phyloP scores from a whole-genome alignment of 2,797 vertebrate genomes.

The Enteromius radiatus region DNA sequence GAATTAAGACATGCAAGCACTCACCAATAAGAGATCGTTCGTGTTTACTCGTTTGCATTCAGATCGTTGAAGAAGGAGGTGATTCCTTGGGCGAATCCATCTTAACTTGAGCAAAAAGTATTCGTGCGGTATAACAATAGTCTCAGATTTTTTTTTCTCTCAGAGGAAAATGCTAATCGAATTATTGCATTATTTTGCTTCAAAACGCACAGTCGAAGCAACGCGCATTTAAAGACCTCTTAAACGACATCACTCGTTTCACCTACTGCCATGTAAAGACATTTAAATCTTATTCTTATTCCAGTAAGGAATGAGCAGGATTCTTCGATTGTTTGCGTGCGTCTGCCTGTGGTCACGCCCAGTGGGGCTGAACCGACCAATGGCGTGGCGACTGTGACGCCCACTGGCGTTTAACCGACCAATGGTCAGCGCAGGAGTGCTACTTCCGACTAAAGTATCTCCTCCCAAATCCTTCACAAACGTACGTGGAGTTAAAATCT shows the following conservation, averaged over 20 bases:
- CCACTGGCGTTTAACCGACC: conserved; percentile 22
- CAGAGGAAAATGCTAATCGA: conserved; percentile 12
- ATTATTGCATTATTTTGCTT: conserved; percentile 18
- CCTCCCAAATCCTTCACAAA: conserved; percentile 10
- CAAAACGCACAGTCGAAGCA: neutral
- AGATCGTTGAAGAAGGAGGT: neutral
- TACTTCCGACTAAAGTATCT: conserved; percentile 38
- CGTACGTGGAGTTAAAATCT: neutral
- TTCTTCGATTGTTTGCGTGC: conserved; percentile 47
- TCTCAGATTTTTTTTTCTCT: conserved; percentile 20
- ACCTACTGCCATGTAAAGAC: neutral
- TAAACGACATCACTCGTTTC: neutral
- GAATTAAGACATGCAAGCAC: conserved; percentile 17
- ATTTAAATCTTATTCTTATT: conserved; percentile 38
- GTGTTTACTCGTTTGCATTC: conserved; percentile 12
- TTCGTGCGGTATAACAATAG: conserved; percentile 20
- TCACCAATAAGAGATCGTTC: conserved; percentile 43
- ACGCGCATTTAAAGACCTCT: neutral
- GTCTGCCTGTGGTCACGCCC: conserved; percentile 11
- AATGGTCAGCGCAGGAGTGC: conserved; percentile 24
- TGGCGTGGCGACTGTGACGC: conserved; percentile 8
- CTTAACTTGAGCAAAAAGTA: conserved; percentile 34
- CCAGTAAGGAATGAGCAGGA: conserved; percentile 20
- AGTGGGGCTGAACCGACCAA: conserved; percentile 4
- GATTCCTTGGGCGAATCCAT: conserved; percentile 40